Base-by-base conservation (phyloP, 2,797 vertebrate genomes). In the Myiotriccus ornatus region DNA sequence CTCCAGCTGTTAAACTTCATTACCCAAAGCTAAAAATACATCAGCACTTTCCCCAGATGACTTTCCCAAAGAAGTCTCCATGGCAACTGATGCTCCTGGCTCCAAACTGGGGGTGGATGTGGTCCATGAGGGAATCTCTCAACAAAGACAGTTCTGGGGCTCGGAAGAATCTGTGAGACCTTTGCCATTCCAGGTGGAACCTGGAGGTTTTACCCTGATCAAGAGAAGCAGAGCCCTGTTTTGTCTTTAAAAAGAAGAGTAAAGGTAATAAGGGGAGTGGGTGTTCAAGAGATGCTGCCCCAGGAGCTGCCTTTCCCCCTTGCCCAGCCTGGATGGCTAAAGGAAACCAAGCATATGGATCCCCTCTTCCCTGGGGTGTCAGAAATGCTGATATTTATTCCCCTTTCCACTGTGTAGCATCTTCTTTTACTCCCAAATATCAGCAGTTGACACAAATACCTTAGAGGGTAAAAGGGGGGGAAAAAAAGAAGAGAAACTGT, bases 11-110 rank as follows among this genome's bases (percentile, higher is more conserved):
- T 89, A 24, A 57, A 82, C 92, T 75, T 85, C 86, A 85, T 87
- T 93, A 91, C 53, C 60, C 53, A 80, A 79, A 77, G 93, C 96
- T 96, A 96, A 94, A 97, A 96, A 94, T 95, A 94, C 64, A 75
- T 12, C 93, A 34, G 75, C 89, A 19, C 83, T 95, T 95, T 94
- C 84, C 94, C 93, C 75, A 74, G 85, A 56, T 47, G 88, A 82
- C 64, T 97, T 84, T 67, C 76, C 81, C 93, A 75, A 82, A 80
- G 57, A 90, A 94, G 75, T 95, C 46, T 0, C 88, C 92, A 95
- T 96, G 86, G 92, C 77, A 95, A 97, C 92, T 39, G 94, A 93
- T 97, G 94, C 92, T 97, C 41, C 84, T 7, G 56, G 59, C 90
- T 86, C 87, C 34, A 80, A 84, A 83, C 73, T 62, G 65, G 23